A percentile compares a stretch with the other conserved stretches of the same genome.
Evolutionary conservation across 2,797 vertebrate genomes (phyloP).

Genomic region (Paramormyrops hopkinsi): DNA sequence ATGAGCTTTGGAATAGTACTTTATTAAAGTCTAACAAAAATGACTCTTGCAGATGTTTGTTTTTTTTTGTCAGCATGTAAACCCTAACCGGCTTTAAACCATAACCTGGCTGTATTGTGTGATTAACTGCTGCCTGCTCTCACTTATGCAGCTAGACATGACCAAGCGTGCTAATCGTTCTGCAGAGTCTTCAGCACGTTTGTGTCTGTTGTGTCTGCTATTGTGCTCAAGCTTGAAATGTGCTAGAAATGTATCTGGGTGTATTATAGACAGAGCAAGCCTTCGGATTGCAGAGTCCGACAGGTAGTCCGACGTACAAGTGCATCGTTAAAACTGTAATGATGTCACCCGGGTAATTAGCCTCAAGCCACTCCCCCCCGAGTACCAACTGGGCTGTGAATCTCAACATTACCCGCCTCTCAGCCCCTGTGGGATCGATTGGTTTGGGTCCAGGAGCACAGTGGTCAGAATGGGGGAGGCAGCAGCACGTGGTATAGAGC

Average conservation of each 20-base stretch:
- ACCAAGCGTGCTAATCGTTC: neutral
- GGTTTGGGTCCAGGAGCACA: neutral
- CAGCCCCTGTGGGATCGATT: neutral
- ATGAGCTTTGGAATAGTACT: constrained; percentile 50
- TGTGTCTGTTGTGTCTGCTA: neutral
- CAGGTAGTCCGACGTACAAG: neutral
- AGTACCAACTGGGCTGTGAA: neutral
- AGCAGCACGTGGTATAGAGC: neutral
- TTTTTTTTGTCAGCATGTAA: constrained; percentile 30
- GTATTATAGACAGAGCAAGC: neutral
- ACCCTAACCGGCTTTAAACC: neutral
- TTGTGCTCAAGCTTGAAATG: neutral
- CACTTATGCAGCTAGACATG: neutral
- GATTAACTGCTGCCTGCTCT: neutral
- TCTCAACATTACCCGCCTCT: neutral
- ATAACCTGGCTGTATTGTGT: neutral
- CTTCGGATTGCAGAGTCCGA: neutral
- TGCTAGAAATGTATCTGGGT: neutral
- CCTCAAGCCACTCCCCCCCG: neutral
- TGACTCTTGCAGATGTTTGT: constrained; percentile 28
- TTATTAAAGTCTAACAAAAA: constrained; percentile 64
- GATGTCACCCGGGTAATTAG: neutral
- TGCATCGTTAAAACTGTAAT: neutral
- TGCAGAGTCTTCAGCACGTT: neutral
- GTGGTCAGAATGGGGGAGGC: neutral